These are phyloP conservation scores for Phanerotoma sp. DNA, from an alignment of 2,888 invertebrate species.

Conservation along the genomic window DNA sequence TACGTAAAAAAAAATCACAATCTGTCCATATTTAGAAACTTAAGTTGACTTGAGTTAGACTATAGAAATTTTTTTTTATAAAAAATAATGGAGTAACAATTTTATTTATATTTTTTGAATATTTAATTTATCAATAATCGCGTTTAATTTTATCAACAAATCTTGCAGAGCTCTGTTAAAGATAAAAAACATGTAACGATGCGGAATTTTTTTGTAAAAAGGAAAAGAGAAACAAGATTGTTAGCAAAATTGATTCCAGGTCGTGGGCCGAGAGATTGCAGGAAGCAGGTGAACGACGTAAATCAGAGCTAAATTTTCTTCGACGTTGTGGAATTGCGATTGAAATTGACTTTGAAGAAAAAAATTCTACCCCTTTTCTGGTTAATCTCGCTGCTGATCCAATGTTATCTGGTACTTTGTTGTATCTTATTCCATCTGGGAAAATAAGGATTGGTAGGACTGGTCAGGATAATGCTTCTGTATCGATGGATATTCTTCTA, in stretches of 20 bases:
- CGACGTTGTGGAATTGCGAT: constrained; percentile 63
- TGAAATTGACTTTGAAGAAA: constrained; percentile 54
- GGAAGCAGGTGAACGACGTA: constrained; percentile 58
- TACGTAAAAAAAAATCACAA: too few relatives aligned
- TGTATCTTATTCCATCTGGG: constrained; percentile 60
- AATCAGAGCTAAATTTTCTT: constrained; percentile 59
- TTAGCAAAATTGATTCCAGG: constrained; percentile 45
- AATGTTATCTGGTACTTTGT: constrained; percentile 63
- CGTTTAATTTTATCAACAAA: too few relatives aligned
- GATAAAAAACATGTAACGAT: too few relatives aligned
- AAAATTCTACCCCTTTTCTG: constrained; percentile 61
- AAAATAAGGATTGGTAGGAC: constrained; percentile 57
- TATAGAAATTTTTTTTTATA: too few relatives aligned
- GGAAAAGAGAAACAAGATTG: constrained; percentile 39
- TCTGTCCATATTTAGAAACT: too few relatives aligned
- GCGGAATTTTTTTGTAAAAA: constrained; percentile 35
- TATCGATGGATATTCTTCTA: constrained; percentile 62
- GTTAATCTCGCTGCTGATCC: constrained; percentile 68
- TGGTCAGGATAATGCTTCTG: constrained; percentile 19
- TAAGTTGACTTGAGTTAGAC: too few relatives aligned
- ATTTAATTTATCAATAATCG: too few relatives aligned
- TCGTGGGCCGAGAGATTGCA: constrained; percentile 59
- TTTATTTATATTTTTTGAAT: too few relatives aligned
- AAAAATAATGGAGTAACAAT: too few relatives aligned
- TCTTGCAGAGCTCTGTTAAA: too few relatives aligned